Conservation (phyloP, 2,888 invertebrate species). For the Loripinus fragilis region DNA sequence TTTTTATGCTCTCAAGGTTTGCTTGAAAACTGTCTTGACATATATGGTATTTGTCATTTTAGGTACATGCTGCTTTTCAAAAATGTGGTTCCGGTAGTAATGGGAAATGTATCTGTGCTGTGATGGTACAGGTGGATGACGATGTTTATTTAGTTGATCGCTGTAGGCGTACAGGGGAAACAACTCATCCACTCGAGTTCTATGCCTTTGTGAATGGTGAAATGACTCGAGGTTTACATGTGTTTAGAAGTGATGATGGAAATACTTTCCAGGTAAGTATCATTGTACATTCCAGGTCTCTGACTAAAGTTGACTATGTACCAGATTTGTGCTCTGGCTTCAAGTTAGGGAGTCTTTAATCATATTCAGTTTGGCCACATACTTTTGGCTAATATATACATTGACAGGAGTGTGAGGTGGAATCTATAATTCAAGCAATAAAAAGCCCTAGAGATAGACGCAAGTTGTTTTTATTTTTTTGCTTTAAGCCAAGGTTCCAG, state of each 20-base stretch:
- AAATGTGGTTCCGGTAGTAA: background rate
- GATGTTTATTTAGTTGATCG: slow-evolving; percentile 73
- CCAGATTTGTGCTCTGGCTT: too few species aligned
- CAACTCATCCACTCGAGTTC: slow-evolving; percentile 29
- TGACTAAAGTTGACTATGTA: too few species aligned
- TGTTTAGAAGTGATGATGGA: slow-evolving; percentile 63
- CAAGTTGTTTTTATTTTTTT: too few species aligned
- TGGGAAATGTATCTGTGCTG: slow-evolving; percentile 69
- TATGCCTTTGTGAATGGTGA: slow-evolving; percentile 64
- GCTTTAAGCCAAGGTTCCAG: too few species aligned
- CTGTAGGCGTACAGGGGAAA: slow-evolving; percentile 57
- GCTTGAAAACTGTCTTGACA: too few species aligned
- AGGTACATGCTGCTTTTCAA: slow-evolving; percentile 6
- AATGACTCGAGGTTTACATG: slow-evolving; percentile 62
- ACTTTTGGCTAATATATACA: too few species aligned
- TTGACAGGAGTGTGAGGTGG: too few species aligned
- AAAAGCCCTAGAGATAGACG: too few species aligned
- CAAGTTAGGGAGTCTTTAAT: too few species aligned
- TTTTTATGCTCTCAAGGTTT: too few species aligned
- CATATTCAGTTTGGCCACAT: too few species aligned
- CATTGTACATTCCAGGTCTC: background rate
- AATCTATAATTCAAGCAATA: too few species aligned
- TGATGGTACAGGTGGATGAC: slow-evolving; percentile 72
- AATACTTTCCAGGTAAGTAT: slow-evolving; percentile 65
- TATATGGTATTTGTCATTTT: background rate